Conservation (phyloP, 2,888 invertebrate genomes). For the Agrochola circellaris region DNA sequence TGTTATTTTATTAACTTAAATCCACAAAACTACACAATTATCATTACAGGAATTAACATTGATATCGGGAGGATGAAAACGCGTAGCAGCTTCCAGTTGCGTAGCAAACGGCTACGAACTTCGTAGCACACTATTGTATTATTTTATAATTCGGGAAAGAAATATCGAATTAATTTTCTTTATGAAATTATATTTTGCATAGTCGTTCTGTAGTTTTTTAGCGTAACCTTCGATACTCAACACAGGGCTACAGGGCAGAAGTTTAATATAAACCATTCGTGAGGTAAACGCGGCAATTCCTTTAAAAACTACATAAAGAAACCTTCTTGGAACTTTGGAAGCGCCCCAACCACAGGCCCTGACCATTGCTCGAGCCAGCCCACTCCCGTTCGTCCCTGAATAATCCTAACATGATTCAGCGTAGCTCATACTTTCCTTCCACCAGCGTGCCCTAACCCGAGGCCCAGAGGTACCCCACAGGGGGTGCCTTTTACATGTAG, state of each 20-base stretch:
- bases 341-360: too few relatives aligned
- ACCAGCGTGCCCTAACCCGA: not conserved
- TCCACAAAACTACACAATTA: not conserved
- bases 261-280: too few relatives aligned
- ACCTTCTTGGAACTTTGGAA: too few relatives aligned
- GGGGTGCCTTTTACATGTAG: not conserved
- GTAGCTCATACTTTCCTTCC: not conserved
- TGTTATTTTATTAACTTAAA: not conserved
- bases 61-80: not conserved
- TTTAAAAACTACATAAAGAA: too few relatives aligned
- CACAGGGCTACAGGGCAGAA: not conserved
- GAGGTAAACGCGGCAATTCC: not conserved
- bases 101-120: slow-evolving; percentile 38
- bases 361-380: not conserved
- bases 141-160: not conserved
- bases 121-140: slow-evolving; percentile 16
- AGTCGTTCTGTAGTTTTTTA: not conserved
- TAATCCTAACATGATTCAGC: not conserved
- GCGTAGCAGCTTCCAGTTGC: slow-evolving; percentile 18
- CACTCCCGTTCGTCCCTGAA: not conserved
- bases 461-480: not conserved
- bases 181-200: not conserved
- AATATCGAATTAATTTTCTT: not conserved
- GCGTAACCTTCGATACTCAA: not conserved
- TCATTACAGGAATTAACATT: too few relatives aligned